Evolutionary conservation across 2,888 invertebrate species (phyloP).

Genomic region (Drosophila neoperkinsi): DNA sequence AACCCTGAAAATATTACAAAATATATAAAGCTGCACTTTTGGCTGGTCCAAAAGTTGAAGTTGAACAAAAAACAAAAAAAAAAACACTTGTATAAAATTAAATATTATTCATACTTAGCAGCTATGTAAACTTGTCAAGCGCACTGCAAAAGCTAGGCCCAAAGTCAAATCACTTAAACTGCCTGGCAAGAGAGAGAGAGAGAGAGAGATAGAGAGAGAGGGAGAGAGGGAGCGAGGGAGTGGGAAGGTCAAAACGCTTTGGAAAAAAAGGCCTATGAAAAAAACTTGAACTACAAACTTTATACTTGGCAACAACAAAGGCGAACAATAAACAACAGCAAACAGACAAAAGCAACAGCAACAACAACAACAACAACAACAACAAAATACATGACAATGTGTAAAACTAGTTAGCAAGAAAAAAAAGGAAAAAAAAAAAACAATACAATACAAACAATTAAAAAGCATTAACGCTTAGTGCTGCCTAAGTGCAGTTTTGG

Average conservation of each 20-base stretch:
- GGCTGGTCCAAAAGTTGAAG: conserved; percentile 66
- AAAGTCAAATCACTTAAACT: conserved; percentile 69
- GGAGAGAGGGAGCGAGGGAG: conserved; percentile 4
- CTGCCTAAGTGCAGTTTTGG: conserved; percentile 73
- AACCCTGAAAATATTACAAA: conserved; percentile 38
- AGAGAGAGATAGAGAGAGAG: conserved; percentile 1
- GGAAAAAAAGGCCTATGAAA: conserved; percentile 64
- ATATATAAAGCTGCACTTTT: conserved; percentile 53
- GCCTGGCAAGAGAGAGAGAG: conserved; percentile 33
- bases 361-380: conserved; percentile 9
- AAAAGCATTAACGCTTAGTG: conserved; percentile 79
- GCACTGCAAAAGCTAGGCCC: conserved; percentile 48
- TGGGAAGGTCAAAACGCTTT: conserved; percentile 66
- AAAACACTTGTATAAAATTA: conserved; percentile 16
- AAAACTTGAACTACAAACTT: conserved; percentile 72
- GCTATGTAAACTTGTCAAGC: conserved; percentile 23
- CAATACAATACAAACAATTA: conserved; percentile 48
- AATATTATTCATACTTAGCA: conserved; percentile 16
- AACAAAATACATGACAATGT: conserved; percentile 50
- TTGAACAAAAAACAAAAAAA: conserved; percentile 9
- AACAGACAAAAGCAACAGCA: neutral
- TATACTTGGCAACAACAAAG: conserved; percentile 54
- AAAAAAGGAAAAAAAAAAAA: conserved; percentile 32
- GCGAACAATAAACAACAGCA: conserved; percentile 14
- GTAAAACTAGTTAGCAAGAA: conserved; percentile 71